These are phyloP conservation scores for Amblyopsis rosae DNA, from an alignment of 2,113 vertebrate species.

Conservation along the genomic window DNA sequence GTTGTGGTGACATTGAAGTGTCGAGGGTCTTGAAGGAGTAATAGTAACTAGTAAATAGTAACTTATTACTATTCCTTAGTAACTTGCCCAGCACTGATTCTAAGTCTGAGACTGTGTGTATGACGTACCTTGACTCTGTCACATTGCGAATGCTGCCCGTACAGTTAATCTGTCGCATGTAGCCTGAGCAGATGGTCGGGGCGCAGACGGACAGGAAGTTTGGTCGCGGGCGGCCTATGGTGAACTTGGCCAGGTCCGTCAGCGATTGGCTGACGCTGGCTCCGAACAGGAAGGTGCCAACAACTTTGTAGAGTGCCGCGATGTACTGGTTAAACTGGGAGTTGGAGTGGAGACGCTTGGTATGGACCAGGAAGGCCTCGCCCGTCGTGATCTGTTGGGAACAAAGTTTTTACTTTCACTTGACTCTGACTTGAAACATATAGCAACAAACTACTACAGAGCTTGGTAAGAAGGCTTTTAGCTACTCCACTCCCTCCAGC, in stretches of 20 bases:
- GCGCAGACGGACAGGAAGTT: constrained; percentile 89
- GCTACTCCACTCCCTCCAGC: too few relatives aligned
- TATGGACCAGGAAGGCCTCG: constrained; percentile 90
- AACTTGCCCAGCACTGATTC: too few relatives aligned
- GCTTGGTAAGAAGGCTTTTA: too few relatives aligned
- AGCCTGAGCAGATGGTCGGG: constrained; percentile 82
- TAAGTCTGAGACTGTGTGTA: neutral
- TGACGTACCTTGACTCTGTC: constrained; percentile 87
- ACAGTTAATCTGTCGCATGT: constrained; percentile 81
- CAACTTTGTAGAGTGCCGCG: constrained; percentile 88
- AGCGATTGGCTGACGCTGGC: constrained; percentile 84
- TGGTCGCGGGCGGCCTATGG: constrained; percentile 87
- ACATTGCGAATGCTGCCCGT: constrained; percentile 76
- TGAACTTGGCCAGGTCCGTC: constrained; percentile 95
- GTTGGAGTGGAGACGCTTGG: constrained; percentile 85
- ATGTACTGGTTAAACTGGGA: constrained; percentile 91
- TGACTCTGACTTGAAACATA: neutral
- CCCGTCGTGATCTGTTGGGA: constrained; percentile 82
- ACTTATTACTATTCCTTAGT: too few relatives aligned
- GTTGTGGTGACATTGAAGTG: too few relatives aligned
- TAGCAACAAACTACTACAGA: neutral
- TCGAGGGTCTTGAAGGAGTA: too few relatives aligned
- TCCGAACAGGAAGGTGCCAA: constrained; percentile 87
- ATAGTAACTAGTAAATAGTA: too few relatives aligned
- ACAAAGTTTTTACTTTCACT: neutral